Base-by-base conservation (phyloP, 2,113 vertebrate genomes). In the Tiliqua scincoides region DNA sequence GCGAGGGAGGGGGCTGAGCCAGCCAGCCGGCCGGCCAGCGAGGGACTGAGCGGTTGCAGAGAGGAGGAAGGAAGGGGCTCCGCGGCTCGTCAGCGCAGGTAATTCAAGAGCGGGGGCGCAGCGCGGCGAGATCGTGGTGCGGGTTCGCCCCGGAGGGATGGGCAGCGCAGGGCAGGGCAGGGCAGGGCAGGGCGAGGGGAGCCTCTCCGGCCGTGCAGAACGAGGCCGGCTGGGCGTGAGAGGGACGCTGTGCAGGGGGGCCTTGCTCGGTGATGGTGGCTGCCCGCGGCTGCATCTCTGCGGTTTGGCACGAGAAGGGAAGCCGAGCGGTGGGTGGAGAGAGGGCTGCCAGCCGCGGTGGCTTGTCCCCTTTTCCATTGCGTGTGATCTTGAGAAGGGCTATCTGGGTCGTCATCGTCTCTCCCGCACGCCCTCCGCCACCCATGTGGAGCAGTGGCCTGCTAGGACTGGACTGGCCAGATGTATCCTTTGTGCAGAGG, bases 21-120 rank as follows among this genome's bases (percentile, higher is more conserved):
- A 25, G 71, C 4, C 63, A 9, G 79, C 77, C 57, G 21, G 79
- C 2, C 12, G 21, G 71, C 4, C 63, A 9, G 79, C 77, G 54
- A 84, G 12, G 72, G 80, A 82, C 89, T 43, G 72, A 77, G 89
- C 25, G 25, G 75, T 71, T 63, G 90, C 91, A 23, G 84, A 89
- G 54, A 23, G 37, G 63, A 78, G 52, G 18, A 78, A 78, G 52
- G 18, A 78, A 23, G 5, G n/a, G 85, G 67, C 82, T 77, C 79
- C 88, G 2, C 37, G 85, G 87, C 83, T 83, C 90, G n/a, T 82
- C 86, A 12, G 3, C 85, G 78, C 94, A 95, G 96, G 96, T 96
- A 94, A 94, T 43, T 61, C 17, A 54, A 85, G 90, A 20, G 78
- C 86, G 2, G 81, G 30, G 77, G 57, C 10, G 59, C 27, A 30